Conservation (phyloP, 2,888 invertebrate genomes). For the Maniola hyperantus region DNA sequence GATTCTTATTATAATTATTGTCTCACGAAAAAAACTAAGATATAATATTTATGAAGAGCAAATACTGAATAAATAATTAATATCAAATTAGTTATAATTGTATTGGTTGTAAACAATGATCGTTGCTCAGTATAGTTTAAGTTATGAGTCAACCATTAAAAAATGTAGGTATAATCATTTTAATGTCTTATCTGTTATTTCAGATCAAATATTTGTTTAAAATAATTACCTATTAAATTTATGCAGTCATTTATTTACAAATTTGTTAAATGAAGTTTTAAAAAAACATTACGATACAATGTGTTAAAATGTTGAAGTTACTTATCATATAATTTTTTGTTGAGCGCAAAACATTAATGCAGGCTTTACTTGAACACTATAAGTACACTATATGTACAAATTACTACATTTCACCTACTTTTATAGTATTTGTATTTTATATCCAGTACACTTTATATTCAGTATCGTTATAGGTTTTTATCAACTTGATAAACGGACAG, state of each 20-base stretch:
- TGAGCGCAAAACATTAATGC: neutral
- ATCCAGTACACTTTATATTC: neutral
- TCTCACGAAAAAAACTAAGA: neutral
- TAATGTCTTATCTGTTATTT: neutral
- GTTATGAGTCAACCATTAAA: constrained; percentile 20
- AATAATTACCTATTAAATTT: too few species aligned
- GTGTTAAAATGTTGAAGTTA: too few species aligned
- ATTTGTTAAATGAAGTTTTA: too few species aligned
- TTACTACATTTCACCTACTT: neutral
- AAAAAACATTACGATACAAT: too few species aligned
- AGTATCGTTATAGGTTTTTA: neutral
- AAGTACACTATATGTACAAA: neutral
- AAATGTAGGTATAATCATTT: neutral
- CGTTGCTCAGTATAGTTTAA: constrained; percentile 53
- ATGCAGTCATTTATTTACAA: too few species aligned
- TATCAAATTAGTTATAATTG: constrained; percentile 37
- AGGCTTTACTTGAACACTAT: neutral
- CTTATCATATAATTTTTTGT: neutral
- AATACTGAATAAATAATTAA: constrained; percentile 25
- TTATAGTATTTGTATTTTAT: neutral
- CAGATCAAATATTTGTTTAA: neutral
- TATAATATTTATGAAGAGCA: constrained; percentile 26
- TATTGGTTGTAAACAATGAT: constrained; percentile 49
- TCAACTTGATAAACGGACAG: neutral
- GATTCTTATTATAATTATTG: neutral